phyloP scores from a whole-genome alignment of 2,797 vertebrate species.

The Chiroxiphia lanceolata region DNA sequence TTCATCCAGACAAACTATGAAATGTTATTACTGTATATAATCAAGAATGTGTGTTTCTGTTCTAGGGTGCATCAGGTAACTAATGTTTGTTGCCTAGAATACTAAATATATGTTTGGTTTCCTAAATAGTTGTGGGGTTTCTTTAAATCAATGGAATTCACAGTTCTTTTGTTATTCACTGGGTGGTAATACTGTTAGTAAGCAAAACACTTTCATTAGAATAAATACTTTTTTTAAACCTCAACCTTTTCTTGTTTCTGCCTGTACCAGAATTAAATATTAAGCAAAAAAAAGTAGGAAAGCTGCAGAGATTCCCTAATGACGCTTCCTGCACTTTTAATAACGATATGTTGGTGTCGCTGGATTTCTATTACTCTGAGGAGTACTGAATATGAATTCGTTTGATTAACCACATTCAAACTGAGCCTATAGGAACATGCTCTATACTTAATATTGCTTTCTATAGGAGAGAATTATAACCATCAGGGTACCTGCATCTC shows the following conservation, averaged over 20 bases:
- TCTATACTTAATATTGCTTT: neutral
- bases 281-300: constrained; percentile 19
- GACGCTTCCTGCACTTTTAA: constrained; percentile 1
- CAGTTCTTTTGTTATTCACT: neutral
- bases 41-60: neutral
- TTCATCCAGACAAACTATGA: neutral
- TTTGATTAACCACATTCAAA: neutral
- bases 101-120: neutral
- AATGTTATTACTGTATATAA: neutral
- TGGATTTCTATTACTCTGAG: neutral
- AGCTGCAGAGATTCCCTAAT: neutral
- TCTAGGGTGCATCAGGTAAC: neutral
- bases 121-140: neutral
- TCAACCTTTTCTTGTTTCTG: neutral
- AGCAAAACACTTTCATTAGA: neutral
- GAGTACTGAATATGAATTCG: neutral
- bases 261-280: constrained; percentile 10
- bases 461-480: neutral
- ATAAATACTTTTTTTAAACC: neutral
- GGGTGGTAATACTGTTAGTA: neutral
- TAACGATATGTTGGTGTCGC: neutral
- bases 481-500: neutral
- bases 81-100: neutral
- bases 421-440: neutral
- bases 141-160: neutral